Evolutionary conservation across 92 coral and sea anemone species (phyloP).

Genomic region (Zoanthus sansibaricus): DNA sequence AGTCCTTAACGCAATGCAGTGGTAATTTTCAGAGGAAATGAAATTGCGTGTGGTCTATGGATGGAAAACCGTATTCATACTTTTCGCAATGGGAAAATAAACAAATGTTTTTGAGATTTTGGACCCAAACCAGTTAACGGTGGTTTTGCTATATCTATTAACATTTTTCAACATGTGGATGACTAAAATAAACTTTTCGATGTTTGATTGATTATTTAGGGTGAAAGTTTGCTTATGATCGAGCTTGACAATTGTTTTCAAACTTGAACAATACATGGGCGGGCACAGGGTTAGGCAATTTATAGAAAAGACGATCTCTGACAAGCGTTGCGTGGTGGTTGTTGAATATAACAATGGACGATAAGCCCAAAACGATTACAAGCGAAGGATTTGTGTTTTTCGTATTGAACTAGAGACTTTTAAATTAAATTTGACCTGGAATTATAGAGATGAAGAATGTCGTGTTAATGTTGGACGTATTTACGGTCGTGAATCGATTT

Average conservation of each 20-base stretch:
- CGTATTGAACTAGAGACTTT: not conserved
- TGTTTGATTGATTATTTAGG: not conserved
- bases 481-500: not conserved
- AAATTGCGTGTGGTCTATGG: not conserved
- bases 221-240: not conserved
- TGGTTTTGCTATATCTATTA: not conserved
- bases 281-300: not conserved
- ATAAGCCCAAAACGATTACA: not conserved
- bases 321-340: not conserved
- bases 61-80: not conserved
- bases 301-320: not conserved
- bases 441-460: not conserved
- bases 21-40: constrained; percentile 5
- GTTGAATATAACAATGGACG: not conserved
- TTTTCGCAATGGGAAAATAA: not conserved
- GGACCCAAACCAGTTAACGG: too few species aligned
- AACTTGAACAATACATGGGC: not conserved
- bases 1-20: not conserved
- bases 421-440: not conserved
- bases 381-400: not conserved
- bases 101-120: not conserved
- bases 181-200: not conserved
- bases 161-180: not conserved
- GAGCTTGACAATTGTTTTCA: not conserved
- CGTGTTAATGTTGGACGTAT: constrained; percentile 18